Evolutionary conservation across 2,888 invertebrate genomes (phyloP), one percentile per base, ranked within the genome.

Genomic region (Eupsilia transversa): DNA sequence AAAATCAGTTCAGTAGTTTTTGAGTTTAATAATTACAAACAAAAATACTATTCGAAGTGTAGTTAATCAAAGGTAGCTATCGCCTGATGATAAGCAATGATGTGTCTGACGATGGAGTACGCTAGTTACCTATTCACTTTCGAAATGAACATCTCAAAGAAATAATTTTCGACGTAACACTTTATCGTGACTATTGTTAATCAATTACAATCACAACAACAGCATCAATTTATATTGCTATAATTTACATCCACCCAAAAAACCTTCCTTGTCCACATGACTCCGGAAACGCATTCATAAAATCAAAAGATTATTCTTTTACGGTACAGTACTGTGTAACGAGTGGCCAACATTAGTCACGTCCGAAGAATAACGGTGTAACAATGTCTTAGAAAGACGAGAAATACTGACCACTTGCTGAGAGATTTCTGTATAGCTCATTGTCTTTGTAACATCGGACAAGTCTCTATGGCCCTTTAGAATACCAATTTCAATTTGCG

Each of bases 371-470:
- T 93, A 93, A 93, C 93, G 92, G 93, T 90, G 85, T 85, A 84
- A 89, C 84, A 76, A 82, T 79, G 85, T 91, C 90, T 90, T 87
- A 90, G 89, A 70, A 89, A 88, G 89, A 90, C 89, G 79, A 93
- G 91, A 92, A 93, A 92, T 91, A 91, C 93, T 94, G 95, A 95
- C 95, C 95, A 93, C 94, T 94, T 90, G 92, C 92, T 90, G 92
- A 91, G 94, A 91, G 85, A 89, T 91, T 93, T 94, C 94, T 95
- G 94, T 95, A 92, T 92, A 90, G 88, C 90, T 92, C 89, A 94
- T 95, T 95, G 95, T 95, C 94, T 95, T 93, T 93, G 91, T 89
- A 91, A 90, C 90, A 91, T 88, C 91, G 89, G 89, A 89, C 91
- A 93, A 91, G 92, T 91, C 91, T 95, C 92, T 93, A 95, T 93